A percentile compares a stretch with the other conserved stretches of the same genome.
phyloP scores from a whole-genome alignment of 2,113 vertebrate species.

The Psettodes erumei region DNA sequence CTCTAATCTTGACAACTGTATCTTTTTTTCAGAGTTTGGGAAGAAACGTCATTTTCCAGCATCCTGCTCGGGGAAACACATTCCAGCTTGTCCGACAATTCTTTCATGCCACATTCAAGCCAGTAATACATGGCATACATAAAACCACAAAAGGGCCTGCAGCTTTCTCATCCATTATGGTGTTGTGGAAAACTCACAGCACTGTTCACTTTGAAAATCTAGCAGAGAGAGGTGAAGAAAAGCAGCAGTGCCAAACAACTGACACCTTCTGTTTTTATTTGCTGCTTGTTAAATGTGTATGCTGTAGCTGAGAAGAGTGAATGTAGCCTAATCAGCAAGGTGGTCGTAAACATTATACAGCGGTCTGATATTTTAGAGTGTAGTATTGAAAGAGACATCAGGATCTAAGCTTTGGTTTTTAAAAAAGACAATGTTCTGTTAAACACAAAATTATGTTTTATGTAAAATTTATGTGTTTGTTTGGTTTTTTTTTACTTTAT shows the following conservation, averaged over 20 bases:
- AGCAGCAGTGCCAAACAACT: constrained; percentile 33
- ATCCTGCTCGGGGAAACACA: background rate
- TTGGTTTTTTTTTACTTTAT: background rate
- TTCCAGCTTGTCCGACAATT: constrained; percentile 48
- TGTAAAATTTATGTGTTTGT: too few species aligned
- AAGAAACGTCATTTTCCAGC: constrained; percentile 20
- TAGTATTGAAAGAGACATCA: background rate
- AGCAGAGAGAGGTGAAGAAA: constrained; percentile 58
- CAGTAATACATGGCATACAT: constrained; percentile 51
- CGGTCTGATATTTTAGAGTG: background rate
- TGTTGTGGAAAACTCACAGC: constrained; percentile 53
- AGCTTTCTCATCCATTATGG: constrained; percentile 57
- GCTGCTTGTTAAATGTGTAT: too few species aligned
- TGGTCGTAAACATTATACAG: background rate
- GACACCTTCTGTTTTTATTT: constrained; percentile 73
- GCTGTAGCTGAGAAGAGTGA: too few species aligned
- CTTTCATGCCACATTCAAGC: constrained; percentile 28
- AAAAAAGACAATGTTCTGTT: background rate
- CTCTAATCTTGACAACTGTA: constrained; percentile 17
- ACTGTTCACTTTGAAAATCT: constrained; percentile 68
- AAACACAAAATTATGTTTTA: background rate
- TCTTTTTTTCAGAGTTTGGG: constrained; percentile 4
- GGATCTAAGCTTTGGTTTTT: too few species aligned
- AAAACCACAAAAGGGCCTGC: constrained; percentile 35
- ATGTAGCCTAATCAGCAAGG: constrained; percentile 15